Percentiles rank a stretch among this genome's conserved stretches.
phyloP scores from a whole-genome alignment of 1,140 invertebrate species.

The Drosophila tropicalis region DNA sequence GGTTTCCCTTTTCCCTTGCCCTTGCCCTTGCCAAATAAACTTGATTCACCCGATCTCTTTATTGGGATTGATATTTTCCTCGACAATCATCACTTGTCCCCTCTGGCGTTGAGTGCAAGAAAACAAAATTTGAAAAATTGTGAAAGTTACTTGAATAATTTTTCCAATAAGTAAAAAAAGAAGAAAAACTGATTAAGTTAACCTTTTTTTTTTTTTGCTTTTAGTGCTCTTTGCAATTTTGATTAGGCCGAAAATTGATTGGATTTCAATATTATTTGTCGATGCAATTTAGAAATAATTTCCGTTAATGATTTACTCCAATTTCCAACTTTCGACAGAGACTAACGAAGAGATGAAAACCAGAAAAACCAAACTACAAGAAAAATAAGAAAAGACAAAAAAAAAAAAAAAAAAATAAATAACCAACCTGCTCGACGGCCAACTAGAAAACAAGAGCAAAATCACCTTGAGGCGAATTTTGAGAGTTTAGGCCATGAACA shows the following conservation, averaged over 20 bases:
- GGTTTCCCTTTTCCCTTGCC: too few relatives aligned
- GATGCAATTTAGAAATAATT: conserved; percentile 20
- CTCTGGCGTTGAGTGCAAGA: background rate
- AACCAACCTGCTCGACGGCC: background rate
- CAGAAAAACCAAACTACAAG: conserved; percentile 5
- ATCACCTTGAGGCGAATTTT: conserved; percentile 42
- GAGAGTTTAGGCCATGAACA: conserved; percentile 32
- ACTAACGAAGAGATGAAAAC: conserved; percentile 29
- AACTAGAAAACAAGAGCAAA: conserved; percentile 17
- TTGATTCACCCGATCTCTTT: too few relatives aligned
- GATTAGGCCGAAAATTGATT: conserved; percentile 8
- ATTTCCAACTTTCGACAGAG: conserved; percentile 40
- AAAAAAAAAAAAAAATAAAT: background rate
- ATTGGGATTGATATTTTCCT: too few relatives aligned
- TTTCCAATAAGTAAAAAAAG: background rate
- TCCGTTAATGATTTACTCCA: conserved; percentile 19
- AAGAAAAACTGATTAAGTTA: conserved; percentile 7
- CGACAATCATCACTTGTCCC: too few relatives aligned
- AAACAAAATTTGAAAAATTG: background rate
- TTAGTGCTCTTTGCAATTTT: background rate
- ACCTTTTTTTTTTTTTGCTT: background rate
- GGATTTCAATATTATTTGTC: conserved; percentile 13
- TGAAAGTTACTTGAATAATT: conserved; percentile 3
- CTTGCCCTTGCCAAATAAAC: too few relatives aligned
- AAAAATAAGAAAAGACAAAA: background rate